A percentile compares a stretch with the other conserved stretches of the same genome.
These are phyloP conservation scores for Drosophila watanabei DNA, from an alignment of 1,140 invertebrate genomes.

Conservation along the genomic window DNA sequence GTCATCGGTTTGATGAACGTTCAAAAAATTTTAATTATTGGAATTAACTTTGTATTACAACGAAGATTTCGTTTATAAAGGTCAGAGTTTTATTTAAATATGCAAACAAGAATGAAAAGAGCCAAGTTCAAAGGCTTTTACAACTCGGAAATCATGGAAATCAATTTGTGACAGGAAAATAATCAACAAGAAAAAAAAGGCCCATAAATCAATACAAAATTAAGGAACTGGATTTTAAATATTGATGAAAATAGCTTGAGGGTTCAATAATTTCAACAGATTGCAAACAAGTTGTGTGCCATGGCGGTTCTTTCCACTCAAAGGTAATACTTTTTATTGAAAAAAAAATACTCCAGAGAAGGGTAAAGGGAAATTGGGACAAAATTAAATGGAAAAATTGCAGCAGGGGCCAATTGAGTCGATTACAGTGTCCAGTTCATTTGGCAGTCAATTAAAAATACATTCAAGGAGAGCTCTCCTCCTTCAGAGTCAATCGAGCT, in stretches of 20 bases:
- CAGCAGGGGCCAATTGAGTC: conserved; percentile 14
- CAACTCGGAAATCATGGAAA: conserved; percentile 37
- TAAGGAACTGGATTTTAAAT: conserved; percentile 54
- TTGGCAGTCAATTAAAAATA: conserved; percentile 63
- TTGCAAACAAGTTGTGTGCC: not conserved
- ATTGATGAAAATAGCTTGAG: conserved; percentile 55
- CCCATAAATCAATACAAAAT: conserved; percentile 68
- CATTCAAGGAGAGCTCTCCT: conserved; percentile 14
- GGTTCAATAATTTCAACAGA: not conserved
- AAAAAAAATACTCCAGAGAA: not conserved
- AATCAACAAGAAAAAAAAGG: conserved; percentile 14
- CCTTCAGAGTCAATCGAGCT: not conserved
- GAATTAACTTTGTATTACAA: conserved; percentile 32
- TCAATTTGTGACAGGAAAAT: conserved; percentile 35
- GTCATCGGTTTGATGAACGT: conserved; percentile 19
- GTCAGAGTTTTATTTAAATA: conserved; percentile 34
- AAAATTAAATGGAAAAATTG: conserved; percentile 4
- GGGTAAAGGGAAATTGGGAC: not conserved
- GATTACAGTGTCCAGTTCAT: conserved; percentile 52
- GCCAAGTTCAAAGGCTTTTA: conserved; percentile 62
- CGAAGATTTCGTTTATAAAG: conserved; percentile 21
- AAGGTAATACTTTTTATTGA: not conserved
- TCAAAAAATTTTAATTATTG: conserved; percentile 24
- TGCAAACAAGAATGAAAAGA: conserved; percentile 15
- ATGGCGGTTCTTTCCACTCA: not conserved